These are phyloP conservation scores for Drosophila quasianomalipes DNA, from an alignment of 2,888 invertebrate species.

Conservation along the genomic window DNA sequence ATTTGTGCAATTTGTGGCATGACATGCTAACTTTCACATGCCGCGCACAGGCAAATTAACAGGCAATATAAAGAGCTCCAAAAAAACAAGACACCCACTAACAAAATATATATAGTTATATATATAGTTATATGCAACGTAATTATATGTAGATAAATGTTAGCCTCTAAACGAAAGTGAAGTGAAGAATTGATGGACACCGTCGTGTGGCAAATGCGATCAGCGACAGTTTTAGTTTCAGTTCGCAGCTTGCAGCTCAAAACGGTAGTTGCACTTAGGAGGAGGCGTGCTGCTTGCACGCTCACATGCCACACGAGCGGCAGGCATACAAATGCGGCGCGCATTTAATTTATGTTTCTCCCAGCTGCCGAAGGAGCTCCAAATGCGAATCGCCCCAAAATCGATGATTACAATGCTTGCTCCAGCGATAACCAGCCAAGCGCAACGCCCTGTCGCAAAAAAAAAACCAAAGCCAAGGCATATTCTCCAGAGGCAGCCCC, in stretches of 20 bases:
- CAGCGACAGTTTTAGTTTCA: conserved; percentile 12
- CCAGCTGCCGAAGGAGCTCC: conserved; percentile 52
- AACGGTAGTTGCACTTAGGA: conserved; percentile 24
- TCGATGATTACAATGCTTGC: conserved; percentile 41
- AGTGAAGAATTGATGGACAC: conserved; percentile 83
- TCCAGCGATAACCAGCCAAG: conserved; percentile 65
- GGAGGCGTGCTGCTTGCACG: conserved; percentile 54
- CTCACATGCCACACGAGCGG: conserved; percentile 67
- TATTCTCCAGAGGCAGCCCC: conserved; percentile 15
- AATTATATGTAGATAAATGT: conserved; percentile 24
- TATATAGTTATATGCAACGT: conserved; percentile 1
- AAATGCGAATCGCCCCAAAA: conserved; percentile 15
- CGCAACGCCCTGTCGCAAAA: conserved; percentile 61
- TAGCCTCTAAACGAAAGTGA: conserved; percentile 76
- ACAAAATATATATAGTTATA: conserved; percentile 17
- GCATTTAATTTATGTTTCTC: conserved; percentile 64
- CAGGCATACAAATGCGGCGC: conserved; percentile 65
- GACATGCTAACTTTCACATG: conserved; percentile 78
- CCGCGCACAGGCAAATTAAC: conserved; percentile 64
- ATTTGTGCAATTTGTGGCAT: conserved; percentile 77
- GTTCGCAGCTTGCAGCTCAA: background rate
- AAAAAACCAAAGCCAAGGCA: background rate
- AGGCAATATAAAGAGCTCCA: conserved; percentile 5
- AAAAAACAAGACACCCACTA: conserved; percentile 74
- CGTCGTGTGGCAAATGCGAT: conserved; percentile 39